Evolutionary conservation across 1,140 invertebrate species (phyloP), one percentile per base, ranked within the genome.

Genomic region (Neodiprion fabricii): DNA sequence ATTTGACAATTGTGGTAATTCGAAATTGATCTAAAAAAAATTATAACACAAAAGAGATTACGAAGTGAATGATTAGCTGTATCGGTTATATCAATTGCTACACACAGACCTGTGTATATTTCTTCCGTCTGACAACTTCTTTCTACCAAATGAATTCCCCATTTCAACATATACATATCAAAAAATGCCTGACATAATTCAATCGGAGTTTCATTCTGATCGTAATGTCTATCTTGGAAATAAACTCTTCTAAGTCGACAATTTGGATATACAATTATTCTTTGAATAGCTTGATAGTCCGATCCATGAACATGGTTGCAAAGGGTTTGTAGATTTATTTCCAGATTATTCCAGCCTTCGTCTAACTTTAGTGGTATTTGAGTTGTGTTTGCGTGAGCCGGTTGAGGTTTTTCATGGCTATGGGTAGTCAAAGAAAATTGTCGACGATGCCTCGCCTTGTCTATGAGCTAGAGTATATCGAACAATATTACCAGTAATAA

Each of bases 191-290:
- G 73, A 53, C 74, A 72, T 9, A 79, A 28, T 66, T 79, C 68
- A 11, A 76, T 17, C 9, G 75, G 75, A 8, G 71, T 76, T 67
- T 79, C 79, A 67, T 78, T 53, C 9, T 67, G 9, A 8, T 77
- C 75, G 50, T 79, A 79, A 71, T 79, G 79, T 72, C 77, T 77
- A 75, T 79, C 77, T 49, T 78, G 79, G n/a, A 79, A 61, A 66
- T 79, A 78, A 48, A 79, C 67, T 69, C 79, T 49, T 49, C 79
- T 66, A 7, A 78, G n/a, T 8, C 79, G 75, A 61, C 77, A 79
- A 75, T 79, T 78, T 48, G 77, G 79, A 71, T 76, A 78, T 47
- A 79, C 71, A 10, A 75, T 75, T 12, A 79, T 71, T 7, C 77
- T 72, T 66, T 78, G 75, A 7, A 79, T 53, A 12, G 72, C 72